Base-by-base conservation (phyloP, 2,888 invertebrate genomes). In the Microctonus aethiopoides region DNA sequence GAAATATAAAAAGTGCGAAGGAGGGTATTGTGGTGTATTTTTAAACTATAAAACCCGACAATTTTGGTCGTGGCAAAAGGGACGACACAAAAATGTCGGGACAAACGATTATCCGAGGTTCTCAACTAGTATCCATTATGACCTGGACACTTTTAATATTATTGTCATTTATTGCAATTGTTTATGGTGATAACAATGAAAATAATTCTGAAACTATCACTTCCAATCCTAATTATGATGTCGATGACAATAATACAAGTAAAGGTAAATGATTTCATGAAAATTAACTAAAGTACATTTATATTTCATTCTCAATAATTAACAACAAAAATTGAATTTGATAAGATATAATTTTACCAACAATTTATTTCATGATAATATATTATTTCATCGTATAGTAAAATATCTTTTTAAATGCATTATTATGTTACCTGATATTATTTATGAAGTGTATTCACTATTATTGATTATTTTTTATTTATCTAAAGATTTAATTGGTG, bases 21-120 rank as follows among this genome's bases (percentile, higher is more conserved):
- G 57, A 20, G 41, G 54, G 10, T 20, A 54, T 24, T 24, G 9
- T 5, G 16, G 32, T 3, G 13, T 13, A 26, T 57, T 16, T 57
- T 54, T 24, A 24, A 54, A 26, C 32, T n/a, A 20, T 29, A 32
- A 54, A 54, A 24, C 24, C 22, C 22, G 11, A 26, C 16, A 46
- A 46, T 46, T 46, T 16, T 46, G 46, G 16, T 46, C 20, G 16
- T 46, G 46, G 9, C 7, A 36, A n/a, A 46, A 46, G 46, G 46
- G 46, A 46, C 20, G 20, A 16, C 16, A 46, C 46, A 46, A 82
- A 81, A 80, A 84, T 82, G 84, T 80, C 78, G 79, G 75, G 77
- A 78, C 71, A 77, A 77, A 83, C 77, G 77, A 81, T 77, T 77
- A 69, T 41, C 74, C 74, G 75, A 68, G 75, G 75, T 72, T 71